Evolutionary conservation across 2,888 invertebrate species (phyloP), one percentile per base, ranked within the genome.

Genomic region (Tetranychus truncatus): DNA sequence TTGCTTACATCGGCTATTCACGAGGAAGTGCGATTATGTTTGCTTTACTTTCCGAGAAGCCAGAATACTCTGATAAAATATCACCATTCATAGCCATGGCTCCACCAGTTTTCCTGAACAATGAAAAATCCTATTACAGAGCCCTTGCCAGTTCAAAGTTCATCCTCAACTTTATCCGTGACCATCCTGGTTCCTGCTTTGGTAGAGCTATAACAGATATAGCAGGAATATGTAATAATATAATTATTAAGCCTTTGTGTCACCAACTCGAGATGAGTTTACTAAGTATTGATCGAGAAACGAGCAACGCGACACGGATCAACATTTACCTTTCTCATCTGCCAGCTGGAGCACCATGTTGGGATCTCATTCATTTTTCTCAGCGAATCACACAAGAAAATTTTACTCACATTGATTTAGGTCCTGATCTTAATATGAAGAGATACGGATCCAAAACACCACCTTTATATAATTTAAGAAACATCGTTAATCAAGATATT

Each of bases 301-400:
- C 11, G 2, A 15, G 55, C 4, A 72, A 72, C 11, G 18, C 67
- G 46, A 34, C 11, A 44, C 74, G 74, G 11, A 20, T 74, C 18
- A 11, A 21, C 20, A 46, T 74, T 15, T 74, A 74, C 24, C 8
- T 71, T 11, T n/a, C 71, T 15, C 44, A 74, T 20, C 18, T 71
- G 44, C 74, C 74, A 46, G 34, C 69, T 24, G 74, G 74, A n/a
- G 45, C 71, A 20, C 20, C 71, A 21, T 55, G 46, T 18, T 46
- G 74, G 46, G 71, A 74, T 46, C 34, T 45, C 1, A 71, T 24
- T 9, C 71, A 74, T 46, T 55, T 71, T n/a, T 44, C 45, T 24
- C 74, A 74, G 71, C 45, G 34, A 67, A 34, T 74, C 20, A 21
- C 21, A 44, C 21, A 71, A 21, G 71, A 67, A 5, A 8, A 71